Conservation (phyloP, 1,140 invertebrate species). For the Drosophila littoralis region DNA sequence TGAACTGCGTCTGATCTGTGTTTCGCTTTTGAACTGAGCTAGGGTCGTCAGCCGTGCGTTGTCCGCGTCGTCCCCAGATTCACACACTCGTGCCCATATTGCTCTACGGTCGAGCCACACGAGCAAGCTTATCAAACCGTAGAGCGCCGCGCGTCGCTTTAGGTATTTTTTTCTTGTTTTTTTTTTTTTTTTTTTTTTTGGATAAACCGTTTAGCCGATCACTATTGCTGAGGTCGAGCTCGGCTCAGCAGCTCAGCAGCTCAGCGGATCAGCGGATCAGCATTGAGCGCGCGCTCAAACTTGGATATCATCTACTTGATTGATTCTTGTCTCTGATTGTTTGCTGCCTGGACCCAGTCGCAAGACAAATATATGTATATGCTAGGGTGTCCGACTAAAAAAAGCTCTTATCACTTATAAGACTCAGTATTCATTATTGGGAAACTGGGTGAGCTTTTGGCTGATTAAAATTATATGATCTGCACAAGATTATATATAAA, state of each 20-base stretch:
- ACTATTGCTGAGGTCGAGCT: constrained; percentile 27
- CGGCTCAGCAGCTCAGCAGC: constrained; percentile 1
- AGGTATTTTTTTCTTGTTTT: constrained; percentile 9
- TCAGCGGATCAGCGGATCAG: too few relatives aligned
- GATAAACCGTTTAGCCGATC: constrained; percentile 23
- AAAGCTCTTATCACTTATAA: too few relatives aligned
- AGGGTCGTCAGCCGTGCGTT: constrained; percentile 30
- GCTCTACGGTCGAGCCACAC: background rate
- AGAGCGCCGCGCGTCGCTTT: constrained; percentile 10
- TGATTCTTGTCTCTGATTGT: background rate
- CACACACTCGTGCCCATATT: constrained; percentile 24
- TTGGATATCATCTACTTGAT: constrained; percentile 5
- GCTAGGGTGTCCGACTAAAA: too few relatives aligned
- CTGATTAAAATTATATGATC: too few relatives aligned
- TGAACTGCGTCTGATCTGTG: constrained; percentile 66
- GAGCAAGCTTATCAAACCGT: constrained; percentile 40
- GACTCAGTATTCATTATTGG: too few relatives aligned
- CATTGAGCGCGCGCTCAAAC: too few relatives aligned
- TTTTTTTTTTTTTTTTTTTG: constrained; percentile 29
- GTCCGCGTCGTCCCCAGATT: constrained; percentile 17
- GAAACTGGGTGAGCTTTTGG: too few relatives aligned
- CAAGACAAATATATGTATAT: too few relatives aligned
- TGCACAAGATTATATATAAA: too few relatives aligned
- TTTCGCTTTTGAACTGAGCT: constrained; percentile 58
- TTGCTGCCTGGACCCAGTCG: too few relatives aligned